Evolutionary conservation across 35 echinoderm and acorn worm species (phyloP), one percentile per base, ranked within the genome.

Genomic region (Heliocidaris erythrogramma): DNA sequence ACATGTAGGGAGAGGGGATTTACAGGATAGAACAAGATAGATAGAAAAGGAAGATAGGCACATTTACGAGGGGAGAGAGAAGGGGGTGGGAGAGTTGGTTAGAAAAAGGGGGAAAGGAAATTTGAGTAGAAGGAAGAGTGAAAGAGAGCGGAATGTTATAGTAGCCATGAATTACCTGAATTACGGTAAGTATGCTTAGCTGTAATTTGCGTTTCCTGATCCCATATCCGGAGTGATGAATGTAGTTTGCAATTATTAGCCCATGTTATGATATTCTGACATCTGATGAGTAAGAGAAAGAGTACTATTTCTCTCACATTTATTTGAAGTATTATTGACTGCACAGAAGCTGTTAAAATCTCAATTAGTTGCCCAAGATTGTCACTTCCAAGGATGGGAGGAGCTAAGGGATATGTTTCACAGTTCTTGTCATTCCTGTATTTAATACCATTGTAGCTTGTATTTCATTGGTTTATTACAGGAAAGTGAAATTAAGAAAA

Each of bases 121-220:
- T 4, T 16, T 42, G 87, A 48, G 7, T 4, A 89, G 18, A 89
- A 7, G 87, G 31, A 89, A 89, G 87, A 48, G 31, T 18, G 3
- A 89, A 48, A 48, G 29, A 32, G 14, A 48, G 17, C 6, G 87
- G 31, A 89, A 17, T 47, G 31, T 48, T 47, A 27, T 27, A 89
- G 87, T 89, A 89, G 87, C 18, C 87, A 31, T 89, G 21, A 86
- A 89, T 89, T 89, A 89, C 47, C 87, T 47, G 47, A 32, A 89
- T 89, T 47, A 47, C 47, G 12, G 87, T 48, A 32, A 47, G 87
- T 89, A 48, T 89, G 47, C 47, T 32, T 89, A 89, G 47, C 91
- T 17, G 47, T 92, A 92, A 92, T 92, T 92, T 92, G 48, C 48
- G 7, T 92, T 92, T 92, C 91, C 91, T 92, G 91, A 92, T 92